phyloP scores from a whole-genome alignment of 2,797 vertebrate species.

The Brachyrhaphis roseni region DNA sequence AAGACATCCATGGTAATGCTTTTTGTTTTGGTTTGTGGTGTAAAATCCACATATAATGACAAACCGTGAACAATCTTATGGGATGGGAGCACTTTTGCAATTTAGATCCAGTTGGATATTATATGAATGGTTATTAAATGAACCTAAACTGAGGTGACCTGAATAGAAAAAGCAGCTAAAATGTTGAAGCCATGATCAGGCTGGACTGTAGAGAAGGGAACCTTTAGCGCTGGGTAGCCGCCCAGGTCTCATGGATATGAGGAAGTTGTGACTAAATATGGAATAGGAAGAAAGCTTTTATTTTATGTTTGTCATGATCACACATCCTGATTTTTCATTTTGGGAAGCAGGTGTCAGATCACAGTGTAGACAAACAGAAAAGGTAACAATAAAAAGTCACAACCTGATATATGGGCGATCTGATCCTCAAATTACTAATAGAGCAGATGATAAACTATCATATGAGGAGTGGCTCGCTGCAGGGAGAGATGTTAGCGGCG shows the following conservation, averaged over 20 bases:
- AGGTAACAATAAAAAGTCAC: slow-evolving; percentile 43
- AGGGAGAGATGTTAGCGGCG: slow-evolving; percentile 25
- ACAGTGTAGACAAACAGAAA: slow-evolving; percentile 69
- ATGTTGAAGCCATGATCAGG: slow-evolving; percentile 31
- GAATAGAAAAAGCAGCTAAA: neutral
- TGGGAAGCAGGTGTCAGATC: slow-evolving; percentile 79
- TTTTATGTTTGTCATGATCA: slow-evolving; percentile 80
- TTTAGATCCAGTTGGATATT: neutral
- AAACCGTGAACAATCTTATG: neutral
- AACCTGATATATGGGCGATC: slow-evolving; percentile 10
- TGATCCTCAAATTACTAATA: slow-evolving; percentile 6
- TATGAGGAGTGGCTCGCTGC: neutral
- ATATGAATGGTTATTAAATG: neutral
- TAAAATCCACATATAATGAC: neutral
- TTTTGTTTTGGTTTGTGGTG: neutral
- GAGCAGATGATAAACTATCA: neutral
- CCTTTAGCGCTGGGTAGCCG: slow-evolving; percentile 63
- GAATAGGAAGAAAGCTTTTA: slow-evolving; percentile 83
- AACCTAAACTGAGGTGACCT: neutral
- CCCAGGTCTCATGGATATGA: slow-evolving; percentile 82
- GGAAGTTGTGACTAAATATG: slow-evolving; percentile 85
- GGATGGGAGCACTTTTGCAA: neutral
- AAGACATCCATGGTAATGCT: neutral
- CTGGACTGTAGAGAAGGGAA: slow-evolving; percentile 73
- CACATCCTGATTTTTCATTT: slow-evolving; percentile 85